Conservation (phyloP, 2,797 vertebrate species). For the Melanotaenia maccullochi region DNA sequence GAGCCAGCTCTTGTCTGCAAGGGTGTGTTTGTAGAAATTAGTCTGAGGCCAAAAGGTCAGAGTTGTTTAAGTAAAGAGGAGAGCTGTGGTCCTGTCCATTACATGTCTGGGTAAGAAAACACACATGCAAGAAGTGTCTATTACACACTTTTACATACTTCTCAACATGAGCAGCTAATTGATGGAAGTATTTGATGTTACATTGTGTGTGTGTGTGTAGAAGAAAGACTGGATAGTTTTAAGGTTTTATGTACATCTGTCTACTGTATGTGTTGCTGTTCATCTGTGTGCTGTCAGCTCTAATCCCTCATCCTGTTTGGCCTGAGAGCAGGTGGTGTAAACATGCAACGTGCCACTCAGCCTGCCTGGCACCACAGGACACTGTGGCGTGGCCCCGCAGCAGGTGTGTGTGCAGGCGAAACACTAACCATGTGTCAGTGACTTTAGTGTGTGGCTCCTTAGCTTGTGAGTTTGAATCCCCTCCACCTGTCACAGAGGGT, state of each 20-base stretch:
- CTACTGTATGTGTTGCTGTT: slow-evolving; percentile 43
- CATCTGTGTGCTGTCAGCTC: slow-evolving; percentile 51
- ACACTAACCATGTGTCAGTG: slow-evolving; percentile 65
- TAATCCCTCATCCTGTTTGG: slow-evolving; percentile 69
- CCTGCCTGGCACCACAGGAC: slow-evolving; percentile 68
- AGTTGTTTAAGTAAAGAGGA: slow-evolving; percentile 39
- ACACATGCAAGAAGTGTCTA: slow-evolving; percentile 17
- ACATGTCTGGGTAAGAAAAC: slow-evolving; percentile 7
- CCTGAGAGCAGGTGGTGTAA: slow-evolving; percentile 77
- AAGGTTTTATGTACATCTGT: slow-evolving; percentile 41
- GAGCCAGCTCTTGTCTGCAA: slow-evolving; percentile 20
- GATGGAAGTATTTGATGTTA: slow-evolving; percentile 30
- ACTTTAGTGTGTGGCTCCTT: slow-evolving; percentile 50
- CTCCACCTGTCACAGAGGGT: slow-evolving; percentile 82
- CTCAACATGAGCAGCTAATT: slow-evolving; percentile 25
- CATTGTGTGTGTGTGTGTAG: slow-evolving; percentile 18
- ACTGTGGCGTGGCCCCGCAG: slow-evolving; percentile 62
- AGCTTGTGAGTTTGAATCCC: slow-evolving; percentile 64
- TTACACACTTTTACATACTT: slow-evolving; percentile 29
- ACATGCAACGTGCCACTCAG: slow-evolving; percentile 61
- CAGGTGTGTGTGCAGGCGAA: slow-evolving; percentile 62
- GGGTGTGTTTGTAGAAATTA: slow-evolving; percentile 63
- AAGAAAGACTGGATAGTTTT: slow-evolving; percentile 26
- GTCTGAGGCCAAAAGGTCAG: slow-evolving; percentile 47
- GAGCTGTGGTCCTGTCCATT: slow-evolving; percentile 17